Conservation (phyloP, 2,797 vertebrate species). For the Austrolebias charrua region DNA sequence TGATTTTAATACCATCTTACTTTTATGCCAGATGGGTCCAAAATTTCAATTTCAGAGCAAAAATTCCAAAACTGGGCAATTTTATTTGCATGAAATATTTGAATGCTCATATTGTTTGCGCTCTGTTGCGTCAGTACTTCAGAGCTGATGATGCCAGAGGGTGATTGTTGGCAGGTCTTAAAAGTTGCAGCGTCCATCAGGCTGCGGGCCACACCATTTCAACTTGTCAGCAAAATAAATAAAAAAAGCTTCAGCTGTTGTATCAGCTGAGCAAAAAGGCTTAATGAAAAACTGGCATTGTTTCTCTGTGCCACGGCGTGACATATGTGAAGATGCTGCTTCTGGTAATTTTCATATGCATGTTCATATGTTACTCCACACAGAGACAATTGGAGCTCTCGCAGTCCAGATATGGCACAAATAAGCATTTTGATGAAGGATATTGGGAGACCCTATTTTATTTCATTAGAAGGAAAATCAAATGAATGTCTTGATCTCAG, state of each 20-base stretch:
- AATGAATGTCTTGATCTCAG: constrained; percentile 93
- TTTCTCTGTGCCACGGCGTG: constrained; percentile 69
- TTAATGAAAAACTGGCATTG: constrained; percentile 74
- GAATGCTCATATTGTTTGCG: constrained; percentile 13
- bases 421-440: constrained; percentile 81
- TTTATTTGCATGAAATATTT: constrained; percentile 6
- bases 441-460: constrained; percentile 82
- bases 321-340: constrained; percentile 77
- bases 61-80: constrained; percentile 7
- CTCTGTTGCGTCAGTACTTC: constrained; percentile 25
- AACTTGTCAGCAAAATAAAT: constrained; percentile 66
- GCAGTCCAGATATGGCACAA: constrained; percentile 75
- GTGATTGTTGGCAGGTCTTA: constrained; percentile 71
- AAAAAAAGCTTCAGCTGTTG: constrained; percentile 72
- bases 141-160: constrained; percentile 25
- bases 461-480: constrained; percentile 93
- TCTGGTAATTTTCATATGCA: constrained; percentile 77
- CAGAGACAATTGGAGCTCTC: constrained; percentile 71
- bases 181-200: constrained; percentile 70
- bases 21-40: constrained; percentile 1
- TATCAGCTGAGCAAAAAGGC: constrained; percentile 64
- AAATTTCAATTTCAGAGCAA: not conserved
- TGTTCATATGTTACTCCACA: constrained; percentile 78
- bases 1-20: constrained; percentile 5
- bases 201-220: constrained; percentile 68